Evolutionary conservation across 1,140 invertebrate species (phyloP).

Genomic region (Lucilia sericata): DNA sequence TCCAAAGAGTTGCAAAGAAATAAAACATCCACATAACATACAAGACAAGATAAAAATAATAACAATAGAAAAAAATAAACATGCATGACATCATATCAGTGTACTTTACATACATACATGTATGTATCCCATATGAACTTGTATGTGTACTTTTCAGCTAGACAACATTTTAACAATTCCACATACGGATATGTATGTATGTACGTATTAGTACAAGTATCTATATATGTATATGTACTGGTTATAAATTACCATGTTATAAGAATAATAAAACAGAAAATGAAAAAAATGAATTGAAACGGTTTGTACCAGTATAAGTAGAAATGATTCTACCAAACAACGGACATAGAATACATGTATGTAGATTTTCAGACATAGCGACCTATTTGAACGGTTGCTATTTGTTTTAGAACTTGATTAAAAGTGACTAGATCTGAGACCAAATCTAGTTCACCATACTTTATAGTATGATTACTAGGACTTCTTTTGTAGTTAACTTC

Average conservation of each 20-base stretch:
- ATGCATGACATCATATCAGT: slow-evolving; percentile 15
- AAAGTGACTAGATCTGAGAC: too few relatives aligned
- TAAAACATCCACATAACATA: background rate
- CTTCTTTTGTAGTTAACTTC: too few relatives aligned
- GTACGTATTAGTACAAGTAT: background rate
- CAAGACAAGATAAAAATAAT: background rate
- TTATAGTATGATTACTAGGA: too few relatives aligned
- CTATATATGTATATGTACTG: background rate
- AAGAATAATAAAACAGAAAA: background rate
- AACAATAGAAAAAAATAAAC: background rate
- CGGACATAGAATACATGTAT: background rate
- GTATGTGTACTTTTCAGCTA: background rate
- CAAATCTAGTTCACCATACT: too few relatives aligned
- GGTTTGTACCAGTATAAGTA: background rate
- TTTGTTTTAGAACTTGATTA: too few relatives aligned
- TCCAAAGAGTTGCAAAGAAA: slow-evolving; percentile 1
- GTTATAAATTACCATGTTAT: slow-evolving; percentile 21
- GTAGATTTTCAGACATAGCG: background rate
- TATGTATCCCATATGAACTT: background rate
- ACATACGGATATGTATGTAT: background rate
- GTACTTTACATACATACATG: background rate
- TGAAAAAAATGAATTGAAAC: background rate
- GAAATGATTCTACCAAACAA: background rate
- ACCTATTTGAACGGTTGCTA: background rate
- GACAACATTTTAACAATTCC: slow-evolving; percentile 9